Conservation (phyloP, 1,140 invertebrate genomes). For the Frieseomelitta varia region DNA sequence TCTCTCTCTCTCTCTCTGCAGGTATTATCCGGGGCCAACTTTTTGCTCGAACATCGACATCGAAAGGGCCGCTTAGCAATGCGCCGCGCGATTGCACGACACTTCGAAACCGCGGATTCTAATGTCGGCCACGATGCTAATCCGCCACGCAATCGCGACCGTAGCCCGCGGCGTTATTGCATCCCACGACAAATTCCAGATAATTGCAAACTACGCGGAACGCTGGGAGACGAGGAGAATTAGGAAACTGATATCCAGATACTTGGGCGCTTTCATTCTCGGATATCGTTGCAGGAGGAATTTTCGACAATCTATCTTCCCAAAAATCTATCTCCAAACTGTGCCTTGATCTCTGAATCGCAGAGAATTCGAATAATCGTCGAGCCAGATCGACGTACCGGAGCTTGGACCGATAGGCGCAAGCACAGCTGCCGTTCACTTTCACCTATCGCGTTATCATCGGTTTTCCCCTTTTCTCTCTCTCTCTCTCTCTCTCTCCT, state of each 20-base stretch:
- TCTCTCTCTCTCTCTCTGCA: not conserved
- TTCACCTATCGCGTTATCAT: constrained; percentile 40
- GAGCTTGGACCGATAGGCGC: too few relatives aligned
- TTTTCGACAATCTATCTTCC: not conserved
- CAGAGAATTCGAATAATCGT: not conserved
- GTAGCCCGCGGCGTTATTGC: not conserved
- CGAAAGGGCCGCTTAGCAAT: constrained; percentile 14
- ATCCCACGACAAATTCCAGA: not conserved
- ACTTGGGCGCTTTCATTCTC: not conserved
- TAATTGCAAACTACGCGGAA: not conserved
- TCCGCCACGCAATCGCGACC: not conserved
- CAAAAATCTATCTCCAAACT: not conserved
- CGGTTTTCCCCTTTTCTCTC: not conserved
- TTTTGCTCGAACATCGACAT: constrained; percentile 17
- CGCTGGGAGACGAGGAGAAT: not conserved
- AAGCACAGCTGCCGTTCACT: constrained; percentile 25
- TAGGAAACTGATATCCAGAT: not conserved
- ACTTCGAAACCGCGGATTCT: constrained; percentile 13
- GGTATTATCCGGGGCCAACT: constrained; percentile 11
- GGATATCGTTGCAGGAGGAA: not conserved
- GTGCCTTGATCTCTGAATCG: not conserved
- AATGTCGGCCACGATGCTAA: not conserved
- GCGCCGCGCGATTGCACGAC: constrained; percentile 17
- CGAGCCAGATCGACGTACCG: not conserved
- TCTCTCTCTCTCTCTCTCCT: too few relatives aligned